A percentile compares a stretch with the other conserved stretches of the same genome.
Conservation (phyloP, 1,140 invertebrate genomes). For the Trialeurodes vaporariorum region DNA sequence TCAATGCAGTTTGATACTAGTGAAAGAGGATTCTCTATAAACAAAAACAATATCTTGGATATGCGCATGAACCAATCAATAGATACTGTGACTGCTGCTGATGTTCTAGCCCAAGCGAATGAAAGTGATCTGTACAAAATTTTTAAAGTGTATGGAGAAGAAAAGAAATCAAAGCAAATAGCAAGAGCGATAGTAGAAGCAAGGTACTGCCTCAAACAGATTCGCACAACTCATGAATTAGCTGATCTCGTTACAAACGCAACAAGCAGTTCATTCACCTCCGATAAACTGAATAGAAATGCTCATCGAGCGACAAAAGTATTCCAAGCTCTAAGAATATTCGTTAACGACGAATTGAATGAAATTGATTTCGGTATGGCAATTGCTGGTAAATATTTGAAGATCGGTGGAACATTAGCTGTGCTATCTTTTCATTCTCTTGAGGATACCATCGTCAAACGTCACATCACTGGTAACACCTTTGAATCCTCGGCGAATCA, state of each 20-base stretch:
- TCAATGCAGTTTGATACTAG: slow-evolving; percentile 85
- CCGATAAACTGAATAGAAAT: slow-evolving; percentile 61
- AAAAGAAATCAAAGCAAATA: slow-evolving; percentile 75
- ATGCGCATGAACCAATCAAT: slow-evolving; percentile 87
- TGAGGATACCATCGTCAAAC: slow-evolving; percentile 91
- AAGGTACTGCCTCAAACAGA: slow-evolving; percentile 63
- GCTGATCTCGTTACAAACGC: slow-evolving; percentile 61
- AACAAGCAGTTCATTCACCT: slow-evolving; percentile 40
- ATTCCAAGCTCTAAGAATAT: slow-evolving; percentile 89
- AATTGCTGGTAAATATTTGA: slow-evolving; percentile 63
- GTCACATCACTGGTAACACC: slow-evolving; percentile 51
- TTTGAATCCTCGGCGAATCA: slow-evolving; percentile 48
- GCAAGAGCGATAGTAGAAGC: slow-evolving; percentile 78
- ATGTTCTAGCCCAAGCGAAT: slow-evolving; percentile 66
- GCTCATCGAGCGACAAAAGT: slow-evolving; percentile 79
- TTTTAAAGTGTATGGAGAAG: slow-evolving; percentile 83
- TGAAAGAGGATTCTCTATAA: slow-evolving; percentile 73
- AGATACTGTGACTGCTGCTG: slow-evolving; percentile 63
- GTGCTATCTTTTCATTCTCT: slow-evolving; percentile 84
- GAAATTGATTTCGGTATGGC: slow-evolving; percentile 84
- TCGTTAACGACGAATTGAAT: slow-evolving; percentile 95
- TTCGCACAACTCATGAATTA: slow-evolving; percentile 74
- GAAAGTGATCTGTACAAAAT: slow-evolving; percentile 70
- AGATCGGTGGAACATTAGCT: slow-evolving; percentile 60
- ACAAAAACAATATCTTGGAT: slow-evolving; percentile 74